Conservation (phyloP, 2,797 vertebrate genomes). For the Aphelocoma californica region DNA sequence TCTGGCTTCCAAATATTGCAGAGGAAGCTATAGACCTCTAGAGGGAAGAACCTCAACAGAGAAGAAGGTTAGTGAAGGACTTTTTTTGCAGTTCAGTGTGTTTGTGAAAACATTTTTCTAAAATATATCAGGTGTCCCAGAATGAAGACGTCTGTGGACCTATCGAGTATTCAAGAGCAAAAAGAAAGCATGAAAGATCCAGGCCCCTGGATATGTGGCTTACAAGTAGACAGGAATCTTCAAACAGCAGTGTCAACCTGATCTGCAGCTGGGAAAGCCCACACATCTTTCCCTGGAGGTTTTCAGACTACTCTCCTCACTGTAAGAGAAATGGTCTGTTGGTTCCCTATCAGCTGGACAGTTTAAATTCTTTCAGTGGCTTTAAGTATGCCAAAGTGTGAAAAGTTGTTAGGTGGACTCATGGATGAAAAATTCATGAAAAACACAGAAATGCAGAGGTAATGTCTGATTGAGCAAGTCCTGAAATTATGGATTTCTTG, state of each 20-base stretch:
- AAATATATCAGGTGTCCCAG: background rate
- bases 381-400: background rate
- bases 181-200: background rate
- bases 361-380: background rate
- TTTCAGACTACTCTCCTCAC: background rate
- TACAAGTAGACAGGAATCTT: background rate
- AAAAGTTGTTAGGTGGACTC: background rate
- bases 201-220: background rate
- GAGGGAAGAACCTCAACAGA: background rate
- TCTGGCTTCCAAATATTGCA: background rate
- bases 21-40: background rate
- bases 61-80: background rate
- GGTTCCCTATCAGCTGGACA: background rate
- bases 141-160: background rate
- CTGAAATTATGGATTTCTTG: background rate
- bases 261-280: background rate
- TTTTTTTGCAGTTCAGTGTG: background rate
- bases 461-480: background rate
- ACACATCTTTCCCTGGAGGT: no score
- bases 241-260: fast-evolving
- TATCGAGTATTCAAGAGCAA: background rate
- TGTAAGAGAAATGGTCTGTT: background rate
- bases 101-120: background rate
- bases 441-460: background rate
- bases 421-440: background rate